Evolutionary conservation across 2,113 vertebrate species (phyloP), one percentile per base, ranked within the genome.

Genomic region (Okapia johnstoni): DNA sequence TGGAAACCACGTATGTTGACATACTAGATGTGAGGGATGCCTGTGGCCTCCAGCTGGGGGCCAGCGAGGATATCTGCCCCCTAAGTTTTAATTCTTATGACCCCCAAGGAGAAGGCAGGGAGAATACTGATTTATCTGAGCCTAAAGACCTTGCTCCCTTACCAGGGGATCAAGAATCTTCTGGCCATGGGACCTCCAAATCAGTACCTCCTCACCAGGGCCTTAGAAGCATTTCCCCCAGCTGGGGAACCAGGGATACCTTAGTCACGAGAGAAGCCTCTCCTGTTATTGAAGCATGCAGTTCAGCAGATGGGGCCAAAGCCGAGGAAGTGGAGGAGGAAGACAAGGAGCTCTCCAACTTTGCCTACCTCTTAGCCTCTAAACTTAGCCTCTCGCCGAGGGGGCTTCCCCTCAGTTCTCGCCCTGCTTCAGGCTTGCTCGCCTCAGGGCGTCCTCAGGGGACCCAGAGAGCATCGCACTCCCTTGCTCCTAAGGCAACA

Each of bases 361-460:
- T 98, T 76, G 94, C 98, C 55, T 95, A 91, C 46, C 97, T 98
- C 85, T 94, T 98, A 87, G 97, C 98, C 6, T 98, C 98, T 23
- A 98, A 98, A 87, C 98, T 98, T 46, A 98, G 85, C 80, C 89
- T 98, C 0, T 98, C 97, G 0, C 50, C 93, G 2, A 90, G 17
- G 28, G 84, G n/a, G 28, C 48, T 61, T 92, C 46, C 88, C 52
- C 15, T 93, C 9, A 25, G 84, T 61, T 52, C 88, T 92, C 1
- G 0, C 3, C 88, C 61, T 9, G 33, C 50, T 26, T 88, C 85
- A n/a, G 86, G 83, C 85, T 54, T 57, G 46, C 16, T 86, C 3
- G 58, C 89, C 6, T 33, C 19, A 21, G 73, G 55, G 61, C 36
- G 14, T 61, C 40, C 40, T 76, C 43, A 6, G 66, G 85, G 76